A percentile compares a stretch with the other conserved stretches of the same genome.
Evolutionary conservation across 2,113 vertebrate species (phyloP).

Genomic region (Halcyon malimbica): DNA sequence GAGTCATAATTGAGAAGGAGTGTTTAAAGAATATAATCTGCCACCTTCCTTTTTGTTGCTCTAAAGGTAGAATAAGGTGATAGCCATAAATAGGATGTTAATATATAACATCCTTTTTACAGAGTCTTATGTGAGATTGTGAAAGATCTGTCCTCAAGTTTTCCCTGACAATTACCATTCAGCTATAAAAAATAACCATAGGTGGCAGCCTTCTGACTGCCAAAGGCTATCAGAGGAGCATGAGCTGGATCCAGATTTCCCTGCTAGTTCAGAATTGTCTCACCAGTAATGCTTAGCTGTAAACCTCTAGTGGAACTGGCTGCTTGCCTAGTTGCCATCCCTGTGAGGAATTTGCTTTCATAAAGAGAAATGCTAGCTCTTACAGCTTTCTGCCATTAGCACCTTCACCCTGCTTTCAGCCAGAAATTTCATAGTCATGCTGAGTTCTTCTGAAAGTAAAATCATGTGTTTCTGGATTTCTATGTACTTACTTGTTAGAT

Average conservation of each 20-base stretch:
- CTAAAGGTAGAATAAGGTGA: not conserved
- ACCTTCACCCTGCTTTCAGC: not conserved
- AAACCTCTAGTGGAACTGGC: not conserved
- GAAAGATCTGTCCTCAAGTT: not conserved
- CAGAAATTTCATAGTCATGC: not conserved
- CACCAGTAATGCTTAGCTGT: not conserved
- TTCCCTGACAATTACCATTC: not conserved
- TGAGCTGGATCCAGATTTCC: not conserved
- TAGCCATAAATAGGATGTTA: not conserved
- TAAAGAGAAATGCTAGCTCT: not conserved
- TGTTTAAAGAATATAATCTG: not conserved
- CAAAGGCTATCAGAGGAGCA: not conserved
- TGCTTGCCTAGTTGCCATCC: not conserved
- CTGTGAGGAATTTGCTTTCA: not conserved
- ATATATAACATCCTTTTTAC: not conserved
- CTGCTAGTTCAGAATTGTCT: slow-evolving; percentile 13
- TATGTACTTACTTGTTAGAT: not conserved
- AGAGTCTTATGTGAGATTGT: not conserved
- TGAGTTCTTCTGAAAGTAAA: not conserved
- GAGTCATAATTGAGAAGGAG: not conserved
- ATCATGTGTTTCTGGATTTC: not conserved
- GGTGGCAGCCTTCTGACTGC: not conserved
- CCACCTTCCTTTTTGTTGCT: not conserved
- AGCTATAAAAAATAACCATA: not conserved
- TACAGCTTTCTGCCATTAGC: not conserved